A percentile compares a stretch with the other conserved stretches of the same genome.
phyloP scores from a whole-genome alignment of 2,113 vertebrate genomes.

The Bubo scandiacus region DNA sequence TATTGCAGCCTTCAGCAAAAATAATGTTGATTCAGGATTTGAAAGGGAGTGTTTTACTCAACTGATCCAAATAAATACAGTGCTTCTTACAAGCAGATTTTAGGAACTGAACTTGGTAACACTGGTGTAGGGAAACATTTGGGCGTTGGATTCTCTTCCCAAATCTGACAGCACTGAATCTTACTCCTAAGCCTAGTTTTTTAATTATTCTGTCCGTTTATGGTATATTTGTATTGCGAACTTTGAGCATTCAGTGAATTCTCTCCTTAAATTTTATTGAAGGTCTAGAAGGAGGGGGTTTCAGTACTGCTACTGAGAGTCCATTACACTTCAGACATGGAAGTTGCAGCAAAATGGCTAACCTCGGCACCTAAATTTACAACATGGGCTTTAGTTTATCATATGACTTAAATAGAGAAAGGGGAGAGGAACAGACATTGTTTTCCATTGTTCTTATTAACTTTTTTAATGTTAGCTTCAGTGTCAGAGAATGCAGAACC shows the following conservation, averaged over 20 bases:
- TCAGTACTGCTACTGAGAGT: background rate
- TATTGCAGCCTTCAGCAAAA: background rate
- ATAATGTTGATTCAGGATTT: background rate
- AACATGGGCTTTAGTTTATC: background rate
- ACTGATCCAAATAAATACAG: background rate
- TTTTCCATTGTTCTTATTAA: background rate
- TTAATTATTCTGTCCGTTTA: background rate
- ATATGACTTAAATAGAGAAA: background rate
- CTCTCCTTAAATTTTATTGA: background rate
- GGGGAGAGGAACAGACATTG: background rate
- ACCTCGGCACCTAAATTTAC: background rate
- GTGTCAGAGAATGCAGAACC: slow-evolving; percentile 75
- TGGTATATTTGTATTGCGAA: background rate
- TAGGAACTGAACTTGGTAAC: background rate
- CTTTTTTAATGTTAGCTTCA: slow-evolving; percentile 64
- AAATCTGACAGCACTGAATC: background rate
- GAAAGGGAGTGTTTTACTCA: background rate
- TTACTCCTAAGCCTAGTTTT: background rate
- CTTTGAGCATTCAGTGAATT: background rate
- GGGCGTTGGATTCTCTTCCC: background rate
- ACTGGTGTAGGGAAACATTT: background rate
- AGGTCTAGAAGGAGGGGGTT: background rate
- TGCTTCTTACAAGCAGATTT: background rate
- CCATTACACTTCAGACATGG: background rate
- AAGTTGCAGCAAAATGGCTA: background rate